Base-by-base conservation (phyloP, 2,797 vertebrate species). In the Echeneis naucrates region DNA sequence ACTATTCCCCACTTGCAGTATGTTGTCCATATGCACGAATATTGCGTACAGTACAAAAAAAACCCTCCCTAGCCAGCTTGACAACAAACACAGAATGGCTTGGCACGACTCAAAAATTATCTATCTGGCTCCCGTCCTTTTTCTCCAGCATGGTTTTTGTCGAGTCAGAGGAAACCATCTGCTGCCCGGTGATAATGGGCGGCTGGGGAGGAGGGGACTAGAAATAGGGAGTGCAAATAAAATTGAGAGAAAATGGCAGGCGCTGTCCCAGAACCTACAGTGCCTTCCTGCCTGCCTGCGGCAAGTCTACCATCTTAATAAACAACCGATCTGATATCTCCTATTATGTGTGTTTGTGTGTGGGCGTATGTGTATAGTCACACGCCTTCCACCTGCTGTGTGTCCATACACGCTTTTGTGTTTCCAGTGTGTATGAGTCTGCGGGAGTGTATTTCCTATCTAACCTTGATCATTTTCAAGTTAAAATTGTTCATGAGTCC, bases 121-220 rank as follows among this genome's bases (percentile, higher is more conserved):
- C 90, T 85, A 83, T 92, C 81, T 88, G 82, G 82, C 87, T 77
- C 56, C 55, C 62, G 75, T 84, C 77, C 78, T 86, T 59, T 48
- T 75, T 79, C 80, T 87, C 78, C 85, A 72, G 84, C 84, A 80
- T 72, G 77, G 70, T 89, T 90, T 91, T 87, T 90, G 91, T 92
- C 78, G 81, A 92, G 89, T 93, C 88, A 87, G 90, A 92, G 90
- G 88, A 87, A 93, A 92, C 91, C 91, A 93, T 93, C 92, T 94
- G 93, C 91, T 92, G 87, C 88, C 87, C 80, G 83, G 78, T 87
- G 91, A 95, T 94, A 92, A 95, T 95, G 92, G 91, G 86, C 72
- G 73, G 68, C 93, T 83, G 77, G 93, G 94, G 94, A 94, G 88
- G 93, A 82, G 77, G 75, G 77, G 81, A 86, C 88, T 84, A 83